Conservation (phyloP, 2,797 vertebrate species). For the Danionella dracula region DNA sequence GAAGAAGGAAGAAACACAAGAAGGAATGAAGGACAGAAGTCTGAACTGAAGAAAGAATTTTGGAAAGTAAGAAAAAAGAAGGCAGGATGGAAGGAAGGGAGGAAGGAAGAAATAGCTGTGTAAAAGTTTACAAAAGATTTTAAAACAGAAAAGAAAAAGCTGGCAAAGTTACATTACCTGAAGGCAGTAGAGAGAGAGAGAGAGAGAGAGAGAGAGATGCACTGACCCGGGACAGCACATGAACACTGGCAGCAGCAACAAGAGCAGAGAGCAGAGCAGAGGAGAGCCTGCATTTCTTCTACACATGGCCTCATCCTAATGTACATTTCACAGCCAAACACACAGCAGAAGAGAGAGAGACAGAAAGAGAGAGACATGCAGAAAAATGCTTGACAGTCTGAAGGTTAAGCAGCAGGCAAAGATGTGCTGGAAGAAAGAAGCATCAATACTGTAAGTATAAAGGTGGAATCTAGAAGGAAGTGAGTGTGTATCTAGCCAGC, state of each 20-base stretch:
- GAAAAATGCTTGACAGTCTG: constrained; percentile 51
- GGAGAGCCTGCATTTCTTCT: constrained; percentile 84
- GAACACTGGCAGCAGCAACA: constrained; percentile 95
- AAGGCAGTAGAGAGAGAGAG: constrained; percentile 1
- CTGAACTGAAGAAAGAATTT: too few relatives aligned
- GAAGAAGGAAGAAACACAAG: too few relatives aligned
- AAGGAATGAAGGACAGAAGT: too few relatives aligned
- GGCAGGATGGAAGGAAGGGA: too few relatives aligned
- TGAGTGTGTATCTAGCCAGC: not conserved
- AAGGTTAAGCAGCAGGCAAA: not conserved
- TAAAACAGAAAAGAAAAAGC: not conserved
- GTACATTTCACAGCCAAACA: constrained; percentile 73
- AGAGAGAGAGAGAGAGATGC: constrained; percentile 46
- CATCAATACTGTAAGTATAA: constrained; percentile 20
- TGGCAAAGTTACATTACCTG: too few relatives aligned
- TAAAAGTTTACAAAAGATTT: too few relatives aligned
- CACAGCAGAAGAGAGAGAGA: constrained; percentile 51
- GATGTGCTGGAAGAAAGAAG: constrained; percentile 11
- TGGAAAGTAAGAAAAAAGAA: too few relatives aligned
- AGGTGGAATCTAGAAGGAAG: not conserved
- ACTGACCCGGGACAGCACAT: constrained; percentile 94
- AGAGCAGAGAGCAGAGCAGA: constrained; percentile 85
- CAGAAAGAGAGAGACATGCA: constrained; percentile 74
- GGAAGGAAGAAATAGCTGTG: too few relatives aligned
- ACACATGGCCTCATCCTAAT: constrained; percentile 92